Conservation (phyloP, 2,888 invertebrate species). For the Andrena fulva region DNA sequence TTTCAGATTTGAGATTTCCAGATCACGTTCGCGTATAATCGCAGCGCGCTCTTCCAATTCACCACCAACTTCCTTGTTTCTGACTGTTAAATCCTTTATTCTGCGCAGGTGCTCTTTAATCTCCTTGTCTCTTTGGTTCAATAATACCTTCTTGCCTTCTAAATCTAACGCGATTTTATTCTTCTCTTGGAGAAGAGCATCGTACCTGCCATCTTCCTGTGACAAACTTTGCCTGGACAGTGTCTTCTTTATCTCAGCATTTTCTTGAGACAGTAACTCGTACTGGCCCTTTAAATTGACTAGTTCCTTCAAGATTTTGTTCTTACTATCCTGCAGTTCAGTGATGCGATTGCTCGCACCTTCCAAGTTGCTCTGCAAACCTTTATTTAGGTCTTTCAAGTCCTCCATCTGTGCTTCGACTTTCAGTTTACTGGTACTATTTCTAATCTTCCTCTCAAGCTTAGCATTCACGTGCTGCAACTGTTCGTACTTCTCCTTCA, state of each 20-base stretch:
- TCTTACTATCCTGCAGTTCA: conserved; percentile 77
- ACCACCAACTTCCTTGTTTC: conserved; percentile 85
- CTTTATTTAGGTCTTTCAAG: conserved; percentile 78
- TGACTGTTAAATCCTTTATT: conserved; percentile 80
- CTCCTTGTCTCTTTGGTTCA: conserved; percentile 82
- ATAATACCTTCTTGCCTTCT: conserved; percentile 82
- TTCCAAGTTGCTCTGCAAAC: conserved; percentile 79
- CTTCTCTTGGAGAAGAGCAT: conserved; percentile 73
- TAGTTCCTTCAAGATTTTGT: conserved; percentile 73
- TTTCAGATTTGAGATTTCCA: conserved; percentile 59
- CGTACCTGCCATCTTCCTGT: conserved; percentile 70
- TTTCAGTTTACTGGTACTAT: conserved; percentile 85
- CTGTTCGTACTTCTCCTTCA: conserved; percentile 85
- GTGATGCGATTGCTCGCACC: conserved; percentile 80
- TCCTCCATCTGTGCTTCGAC: conserved; percentile 79
- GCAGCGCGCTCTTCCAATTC: conserved; percentile 83
- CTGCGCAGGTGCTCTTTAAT: conserved; percentile 84
- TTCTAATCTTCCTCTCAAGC: conserved; percentile 79
- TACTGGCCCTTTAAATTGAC: conserved; percentile 69
- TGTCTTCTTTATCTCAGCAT: conserved; percentile 69
- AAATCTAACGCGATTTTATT: conserved; percentile 83
- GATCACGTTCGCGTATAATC: conserved; percentile 49
- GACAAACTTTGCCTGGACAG: conserved; percentile 60
- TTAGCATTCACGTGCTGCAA: conserved; percentile 85
- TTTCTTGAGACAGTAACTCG: conserved; percentile 70